Percentiles rank a stretch among this genome's conserved stretches.
These are phyloP conservation scores for Agrilus biguttatus DNA, from an alignment of 2,888 invertebrate species.

Conservation along the genomic window DNA sequence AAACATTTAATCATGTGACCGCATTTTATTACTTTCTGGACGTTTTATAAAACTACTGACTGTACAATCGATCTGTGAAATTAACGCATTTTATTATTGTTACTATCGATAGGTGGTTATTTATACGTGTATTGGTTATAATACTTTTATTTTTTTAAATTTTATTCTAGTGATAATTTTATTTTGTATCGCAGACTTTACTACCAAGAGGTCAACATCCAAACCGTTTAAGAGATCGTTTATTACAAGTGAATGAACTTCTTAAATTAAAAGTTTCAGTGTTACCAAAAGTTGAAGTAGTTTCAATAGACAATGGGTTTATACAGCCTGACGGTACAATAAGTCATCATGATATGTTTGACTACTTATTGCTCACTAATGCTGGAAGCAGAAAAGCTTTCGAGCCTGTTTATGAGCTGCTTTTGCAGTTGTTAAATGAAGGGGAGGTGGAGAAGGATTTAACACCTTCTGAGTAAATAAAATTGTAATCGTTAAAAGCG, in stretches of 20 bases:
- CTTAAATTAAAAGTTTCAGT: constrained; percentile 47
- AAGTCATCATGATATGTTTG: constrained; percentile 82
- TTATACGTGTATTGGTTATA: no score
- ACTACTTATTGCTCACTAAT: constrained; percentile 78
- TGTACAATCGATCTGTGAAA: no score
- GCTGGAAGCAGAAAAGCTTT: constrained; percentile 77
- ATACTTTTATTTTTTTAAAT: no score
- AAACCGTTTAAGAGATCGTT: constrained; percentile 66
- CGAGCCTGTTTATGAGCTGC: constrained; percentile 68
- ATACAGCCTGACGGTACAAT: constrained; percentile 68
- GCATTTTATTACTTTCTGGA: no score
- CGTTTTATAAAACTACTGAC: no score
- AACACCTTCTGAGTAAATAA: constrained; percentile 50
- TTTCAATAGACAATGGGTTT: constrained; percentile 65
- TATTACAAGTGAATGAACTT: constrained; percentile 57
- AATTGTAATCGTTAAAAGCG: background rate
- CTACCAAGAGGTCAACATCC: constrained; percentile 78
- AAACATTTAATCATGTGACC: no score
- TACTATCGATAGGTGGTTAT: no score
- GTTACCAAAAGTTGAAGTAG: constrained; percentile 58
- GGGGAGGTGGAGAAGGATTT: constrained; percentile 61
- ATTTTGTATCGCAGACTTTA: constrained; percentile 52
- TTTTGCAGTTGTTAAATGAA: constrained; percentile 62
- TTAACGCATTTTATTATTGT: no score
- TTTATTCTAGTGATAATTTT: constrained; percentile 2